A percentile compares a stretch with the other conserved stretches of the same genome.
These are phyloP conservation scores for Leptinotarsa rubiginosa DNA, from an alignment of 2,888 invertebrate genomes.

Conservation along the genomic window DNA sequence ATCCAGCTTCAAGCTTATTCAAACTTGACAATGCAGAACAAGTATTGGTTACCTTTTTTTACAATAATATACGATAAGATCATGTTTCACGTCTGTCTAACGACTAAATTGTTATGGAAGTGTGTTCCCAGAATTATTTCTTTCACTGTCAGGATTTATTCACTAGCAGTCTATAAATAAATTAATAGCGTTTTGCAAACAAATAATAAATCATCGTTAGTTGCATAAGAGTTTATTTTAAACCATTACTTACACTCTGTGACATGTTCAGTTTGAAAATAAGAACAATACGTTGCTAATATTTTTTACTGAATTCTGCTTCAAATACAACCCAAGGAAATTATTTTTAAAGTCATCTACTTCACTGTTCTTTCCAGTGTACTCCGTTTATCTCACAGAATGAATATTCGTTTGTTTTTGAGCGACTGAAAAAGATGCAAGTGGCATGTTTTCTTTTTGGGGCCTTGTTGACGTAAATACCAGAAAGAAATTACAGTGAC, in stretches of 20 bases:
- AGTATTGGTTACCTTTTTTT: no score
- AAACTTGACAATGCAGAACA: no score
- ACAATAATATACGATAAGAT: no score
- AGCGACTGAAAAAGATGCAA: not conserved
- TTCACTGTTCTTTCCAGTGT: not conserved
- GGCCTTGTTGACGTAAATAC: not conserved
- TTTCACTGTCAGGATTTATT: not conserved
- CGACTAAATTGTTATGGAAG: not conserved
- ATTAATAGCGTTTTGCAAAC: not conserved
- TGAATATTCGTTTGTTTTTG: not conserved
- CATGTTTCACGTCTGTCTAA: no score
- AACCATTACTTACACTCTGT: not conserved
- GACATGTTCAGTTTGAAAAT: not conserved
- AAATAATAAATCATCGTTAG: not conserved
- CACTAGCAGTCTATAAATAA: not conserved
- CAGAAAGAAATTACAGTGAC: conserved; percentile 9
- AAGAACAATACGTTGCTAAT: no score
- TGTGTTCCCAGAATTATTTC: not conserved
- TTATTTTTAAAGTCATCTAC: no score
- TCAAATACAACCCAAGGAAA: no score
- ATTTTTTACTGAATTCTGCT: no score
- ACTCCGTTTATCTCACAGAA: not conserved
- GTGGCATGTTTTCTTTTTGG: not conserved
- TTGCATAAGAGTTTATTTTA: conserved; percentile 1
- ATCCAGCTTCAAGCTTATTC: no score